Evolutionary conservation across 2,888 invertebrate genomes (phyloP).

Genomic region (Willowsia nigromaculata): DNA sequence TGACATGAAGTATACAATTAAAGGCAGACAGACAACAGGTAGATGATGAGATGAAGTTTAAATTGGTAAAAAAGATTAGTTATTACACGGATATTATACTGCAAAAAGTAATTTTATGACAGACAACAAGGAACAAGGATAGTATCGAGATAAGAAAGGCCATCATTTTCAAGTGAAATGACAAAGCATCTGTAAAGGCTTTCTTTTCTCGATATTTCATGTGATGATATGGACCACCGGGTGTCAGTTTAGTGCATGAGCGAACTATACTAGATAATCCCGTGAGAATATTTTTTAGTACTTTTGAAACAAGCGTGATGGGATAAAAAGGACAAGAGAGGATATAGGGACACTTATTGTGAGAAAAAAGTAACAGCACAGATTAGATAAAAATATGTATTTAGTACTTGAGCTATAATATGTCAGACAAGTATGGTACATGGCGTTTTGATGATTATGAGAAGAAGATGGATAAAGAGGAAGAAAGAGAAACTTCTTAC

Average conservation of each 20-base stretch:
- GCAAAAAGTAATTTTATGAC: background rate
- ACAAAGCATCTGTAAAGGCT: background rate
- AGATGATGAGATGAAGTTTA: constrained; percentile 1
- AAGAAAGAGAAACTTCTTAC: constrained; percentile 81
- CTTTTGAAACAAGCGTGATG: background rate
- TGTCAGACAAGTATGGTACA: background rate
- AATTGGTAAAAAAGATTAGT: background rate
- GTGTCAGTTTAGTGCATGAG: background rate
- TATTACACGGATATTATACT: background rate
- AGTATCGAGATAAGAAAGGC: background rate
- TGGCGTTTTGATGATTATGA: background rate
- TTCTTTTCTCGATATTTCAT: background rate
- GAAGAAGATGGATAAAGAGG: background rate
- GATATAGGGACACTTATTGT: background rate
- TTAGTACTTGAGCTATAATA: background rate
- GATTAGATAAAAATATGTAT: constrained; percentile 16
- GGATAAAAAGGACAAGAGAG: background rate
- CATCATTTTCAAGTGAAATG: background rate
- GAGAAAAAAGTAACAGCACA: constrained; percentile 9
- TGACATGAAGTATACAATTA: background rate
- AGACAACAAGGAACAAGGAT: background rate
- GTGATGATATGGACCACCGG: constrained; percentile 2
- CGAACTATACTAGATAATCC: background rate
- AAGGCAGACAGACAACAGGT: background rate
- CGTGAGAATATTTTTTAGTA: constrained; percentile 30